Percentiles rank a stretch among this genome's conserved stretches.
Conservation (phyloP, 2,888 invertebrate species). For the Hybos culiciformis region DNA sequence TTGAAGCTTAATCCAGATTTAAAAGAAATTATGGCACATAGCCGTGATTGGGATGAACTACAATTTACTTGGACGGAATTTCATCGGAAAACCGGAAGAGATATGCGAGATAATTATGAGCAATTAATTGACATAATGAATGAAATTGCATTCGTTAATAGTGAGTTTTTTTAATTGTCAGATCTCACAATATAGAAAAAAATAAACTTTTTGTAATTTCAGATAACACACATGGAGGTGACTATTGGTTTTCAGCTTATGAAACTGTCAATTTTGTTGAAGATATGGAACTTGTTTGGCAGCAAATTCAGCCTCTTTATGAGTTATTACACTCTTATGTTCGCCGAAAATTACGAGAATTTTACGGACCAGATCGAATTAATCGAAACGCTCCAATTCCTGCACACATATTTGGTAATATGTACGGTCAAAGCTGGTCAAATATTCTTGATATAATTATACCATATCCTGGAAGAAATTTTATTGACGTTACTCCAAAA, state of each 20-base stretch:
- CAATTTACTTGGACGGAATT: constrained; percentile 83
- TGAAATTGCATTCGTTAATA: constrained; percentile 65
- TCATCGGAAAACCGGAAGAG: constrained; percentile 69
- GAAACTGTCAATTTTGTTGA: constrained; percentile 61
- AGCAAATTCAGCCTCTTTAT: constrained; percentile 72
- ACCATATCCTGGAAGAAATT: constrained; percentile 72
- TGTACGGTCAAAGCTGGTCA: constrained; percentile 82
- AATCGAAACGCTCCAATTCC: constrained; percentile 70
- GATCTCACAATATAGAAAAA: constrained; percentile 1
- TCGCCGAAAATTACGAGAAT: constrained; percentile 63
- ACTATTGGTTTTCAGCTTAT: constrained; percentile 81
- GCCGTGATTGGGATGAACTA: constrained; percentile 77
- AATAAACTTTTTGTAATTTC: too few relatives aligned
- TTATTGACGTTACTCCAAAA: constrained; percentile 69
- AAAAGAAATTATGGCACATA: constrained; percentile 60
- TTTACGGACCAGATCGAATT: constrained; percentile 71
- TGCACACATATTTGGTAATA: constrained; percentile 74
- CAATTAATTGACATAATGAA: constrained; percentile 68
- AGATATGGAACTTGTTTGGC: constrained; percentile 72
- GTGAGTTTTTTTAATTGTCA: constrained; percentile 42
- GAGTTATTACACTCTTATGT: constrained; percentile 82
- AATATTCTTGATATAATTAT: constrained; percentile 67
- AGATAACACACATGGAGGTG: constrained; percentile 80
- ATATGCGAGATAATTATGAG: constrained; percentile 65
- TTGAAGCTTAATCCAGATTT: constrained; percentile 67